phyloP scores from a whole-genome alignment of 1,140 invertebrate species.

The Telenomus remus region DNA sequence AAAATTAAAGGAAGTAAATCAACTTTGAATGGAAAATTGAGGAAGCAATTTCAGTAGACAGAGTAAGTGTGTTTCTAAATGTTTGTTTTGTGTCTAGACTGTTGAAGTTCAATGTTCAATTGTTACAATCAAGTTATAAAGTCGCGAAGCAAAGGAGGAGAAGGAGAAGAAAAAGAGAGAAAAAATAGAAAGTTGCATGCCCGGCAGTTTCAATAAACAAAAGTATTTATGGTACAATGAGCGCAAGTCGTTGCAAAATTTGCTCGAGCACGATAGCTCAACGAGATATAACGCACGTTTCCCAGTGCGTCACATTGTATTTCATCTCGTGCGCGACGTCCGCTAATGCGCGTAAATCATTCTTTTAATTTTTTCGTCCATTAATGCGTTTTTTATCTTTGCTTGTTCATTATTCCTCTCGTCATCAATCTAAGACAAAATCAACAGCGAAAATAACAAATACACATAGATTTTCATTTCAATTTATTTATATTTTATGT shows the following conservation, averaged over 20 bases:
- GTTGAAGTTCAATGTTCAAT: too few relatives aligned
- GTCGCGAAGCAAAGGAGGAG: not conserved
- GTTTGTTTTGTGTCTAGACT: too few relatives aligned
- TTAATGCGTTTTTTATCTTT: conserved; percentile 2
- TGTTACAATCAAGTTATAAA: too few relatives aligned
- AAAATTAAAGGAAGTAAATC: not conserved
- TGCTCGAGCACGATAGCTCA: conserved; percentile 19
- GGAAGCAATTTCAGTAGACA: not conserved
- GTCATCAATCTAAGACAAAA: not conserved
- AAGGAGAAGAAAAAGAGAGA: not conserved
- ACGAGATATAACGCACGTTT: conserved; percentile 17
- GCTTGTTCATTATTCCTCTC: not conserved
- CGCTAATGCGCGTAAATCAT: conserved; percentile 16
- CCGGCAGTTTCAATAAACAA: conserved; percentile 15
- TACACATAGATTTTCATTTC: too few relatives aligned
- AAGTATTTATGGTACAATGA: conserved; percentile 19
- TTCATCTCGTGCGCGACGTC: conserved; percentile 10
- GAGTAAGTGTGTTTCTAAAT: too few relatives aligned
- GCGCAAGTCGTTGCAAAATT: conserved; percentile 19
- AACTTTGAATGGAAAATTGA: too few relatives aligned
- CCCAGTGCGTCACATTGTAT: conserved; percentile 10
- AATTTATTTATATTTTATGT: too few relatives aligned
- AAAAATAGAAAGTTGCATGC: not conserved
- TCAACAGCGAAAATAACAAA: too few relatives aligned
- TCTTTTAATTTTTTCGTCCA: conserved; percentile 18